Evolutionary conservation across 2,888 invertebrate species (phyloP), one percentile per base, ranked within the genome.

Genomic region (Plutella xylostella): DNA sequence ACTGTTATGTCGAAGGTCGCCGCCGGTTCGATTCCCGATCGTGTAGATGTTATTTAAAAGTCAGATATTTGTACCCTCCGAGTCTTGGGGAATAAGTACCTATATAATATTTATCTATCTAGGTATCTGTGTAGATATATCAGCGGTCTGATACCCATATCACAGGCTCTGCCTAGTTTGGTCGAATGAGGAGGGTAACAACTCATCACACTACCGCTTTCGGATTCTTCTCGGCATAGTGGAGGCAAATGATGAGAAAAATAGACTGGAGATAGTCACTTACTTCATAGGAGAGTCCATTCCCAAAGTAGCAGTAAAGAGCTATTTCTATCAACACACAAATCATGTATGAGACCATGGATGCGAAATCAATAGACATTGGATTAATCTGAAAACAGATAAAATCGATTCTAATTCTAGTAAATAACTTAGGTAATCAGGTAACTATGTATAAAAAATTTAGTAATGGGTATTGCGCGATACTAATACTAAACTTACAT

Each of bases 221-320:
- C 9, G 2, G 5, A 28, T 9, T 4, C 14, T 30, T 12, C 14
- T 1, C n/a, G 14, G 12, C n/a, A n/a, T 30, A n/a, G 28, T 6
- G 11, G 7, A 5, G n/a, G 28, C 28, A 31, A 31, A n/a, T 31
- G 15, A 2, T 31, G n/a, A n/a, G n/a, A n/a, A n/a, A n/a, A n/a
- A n/a, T n/a, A n/a, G n/a, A n/a, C n/a, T n/a, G n/a, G n/a, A n/a
- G n/a, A 3, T 12, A 25, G 6, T 12, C 18, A 45, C 48, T 46
- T 50, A 67, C 66, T 58, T 67, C 64, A 45, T 61, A 43, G 11
- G 59, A 57, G 5, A 74, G 56, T 51, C 71, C 68, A 45, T 65
- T 72, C 11, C 74, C 74, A 45, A 61, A 72, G 49, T 62, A 68
- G 45, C 72, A 73, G 47, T 58, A 75, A 6, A 75, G 45, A 47